Base-by-base conservation (phyloP, 1,140 invertebrate species). In the Eumaeus atala region DNA sequence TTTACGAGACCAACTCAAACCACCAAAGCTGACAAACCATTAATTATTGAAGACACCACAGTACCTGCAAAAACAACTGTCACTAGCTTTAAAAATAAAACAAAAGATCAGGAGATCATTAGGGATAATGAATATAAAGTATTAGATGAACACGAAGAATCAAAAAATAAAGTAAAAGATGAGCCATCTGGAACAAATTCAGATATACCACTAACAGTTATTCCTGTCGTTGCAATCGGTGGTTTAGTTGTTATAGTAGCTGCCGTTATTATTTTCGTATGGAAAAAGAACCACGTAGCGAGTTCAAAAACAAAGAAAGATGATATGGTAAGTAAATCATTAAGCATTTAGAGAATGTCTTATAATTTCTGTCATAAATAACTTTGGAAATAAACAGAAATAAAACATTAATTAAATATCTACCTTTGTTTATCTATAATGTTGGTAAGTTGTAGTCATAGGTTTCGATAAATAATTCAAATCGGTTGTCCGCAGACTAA, bases 401-500 rank as follows among this genome's bases (percentile, higher is more conserved):
- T 28, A 28, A 28, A 28, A 28, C 6, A 28, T 28, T 28, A 28
- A 28, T 28, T 3, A 28, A 28, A 2, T 28, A 28, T 28, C 2
- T 28, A 28, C 0, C 12, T 2, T 5, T 16, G 12, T 9, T 44
- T 44, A 6, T 16, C 9, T 44, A 17, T 9, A 16, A 44, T 14
- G 9, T 44, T 40, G 4, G 6, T 6, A 44, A 16, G 40, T 8
- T 44, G 16, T 37, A 37, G 35, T 28, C 21, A 28, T 37, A 37
- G 35, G 9, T 4, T 37, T 37, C 11, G 21, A 28, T 28, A 1
- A 14, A 17, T 37, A 51, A 28, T 6, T 21, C 12, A 12, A 44
- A 42, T 8, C 33, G 21, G 63, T 81, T 82, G 67, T 84, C 67
- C 70, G 57, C 83, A 86, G 83, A 82, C 72, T 58, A 86, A 86